Percentiles rank a stretch among this genome's conserved stretches.
Conservation (phyloP, 2,888 invertebrate genomes). For the Campoplex nolae region DNA sequence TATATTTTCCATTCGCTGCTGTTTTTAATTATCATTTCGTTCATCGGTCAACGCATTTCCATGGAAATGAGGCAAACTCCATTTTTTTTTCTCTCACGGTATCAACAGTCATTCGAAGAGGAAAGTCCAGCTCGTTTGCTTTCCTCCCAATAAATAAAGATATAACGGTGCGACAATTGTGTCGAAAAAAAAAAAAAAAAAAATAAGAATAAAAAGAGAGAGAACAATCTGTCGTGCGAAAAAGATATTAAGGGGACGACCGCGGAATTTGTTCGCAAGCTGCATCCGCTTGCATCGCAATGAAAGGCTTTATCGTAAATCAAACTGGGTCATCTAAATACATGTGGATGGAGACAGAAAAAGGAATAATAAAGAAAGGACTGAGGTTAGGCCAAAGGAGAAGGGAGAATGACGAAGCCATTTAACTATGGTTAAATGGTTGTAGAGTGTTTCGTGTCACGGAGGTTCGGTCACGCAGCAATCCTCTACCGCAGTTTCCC, state of each 20-base stretch:
- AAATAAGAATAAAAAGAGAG: not conserved
- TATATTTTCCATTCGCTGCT: not conserved
- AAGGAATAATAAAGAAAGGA: not conserved
- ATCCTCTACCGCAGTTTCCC: conserved; percentile 54
- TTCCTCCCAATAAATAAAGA: not conserved
- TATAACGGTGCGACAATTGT: too few species aligned
- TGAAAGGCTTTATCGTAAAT: conserved; percentile 15
- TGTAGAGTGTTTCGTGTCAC: conserved; percentile 11
- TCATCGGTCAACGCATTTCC: not conserved
- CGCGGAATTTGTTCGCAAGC: not conserved
- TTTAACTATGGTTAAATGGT: conserved; percentile 54
- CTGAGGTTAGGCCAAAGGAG: not conserved
- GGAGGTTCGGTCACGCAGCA: conserved; percentile 42
- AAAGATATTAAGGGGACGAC: conserved; percentile 1
- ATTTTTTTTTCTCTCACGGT: not conserved
- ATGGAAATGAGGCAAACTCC: not conserved
- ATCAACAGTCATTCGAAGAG: not conserved
- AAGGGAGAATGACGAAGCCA: conserved; percentile 36
- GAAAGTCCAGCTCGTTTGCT: too few species aligned
- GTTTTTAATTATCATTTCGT: not conserved
- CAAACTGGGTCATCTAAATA: conserved; percentile 23
- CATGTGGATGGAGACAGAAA: not conserved
- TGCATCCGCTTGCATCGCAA: not conserved
- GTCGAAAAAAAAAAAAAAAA: too few species aligned
- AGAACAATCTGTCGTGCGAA: not conserved